A percentile compares a stretch with the other conserved stretches of the same genome.
phyloP scores from a whole-genome alignment of 2,113 vertebrate genomes.

The Anolis sagrei region DNA sequence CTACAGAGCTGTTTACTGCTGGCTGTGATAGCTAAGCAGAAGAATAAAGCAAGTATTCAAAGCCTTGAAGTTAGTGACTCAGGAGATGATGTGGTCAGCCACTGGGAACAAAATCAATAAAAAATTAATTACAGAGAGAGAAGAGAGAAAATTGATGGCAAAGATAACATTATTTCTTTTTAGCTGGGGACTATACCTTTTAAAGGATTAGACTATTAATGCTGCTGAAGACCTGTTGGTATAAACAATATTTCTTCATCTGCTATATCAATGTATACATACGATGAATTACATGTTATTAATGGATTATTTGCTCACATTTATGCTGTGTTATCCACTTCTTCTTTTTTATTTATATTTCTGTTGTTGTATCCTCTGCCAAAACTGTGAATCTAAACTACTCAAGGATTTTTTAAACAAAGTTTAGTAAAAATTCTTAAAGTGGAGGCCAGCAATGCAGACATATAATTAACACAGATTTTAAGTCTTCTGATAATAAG shows the following conservation, averaged over 20 bases:
- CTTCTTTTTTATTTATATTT: background rate
- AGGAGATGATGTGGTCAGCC: background rate
- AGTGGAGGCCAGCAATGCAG: too few relatives aligned
- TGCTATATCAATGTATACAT: background rate
- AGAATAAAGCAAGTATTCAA: conserved; percentile 16
- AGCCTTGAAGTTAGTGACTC: background rate
- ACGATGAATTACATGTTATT: background rate
- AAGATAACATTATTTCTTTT: conserved; percentile 3
- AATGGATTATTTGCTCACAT: background rate
- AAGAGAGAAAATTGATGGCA: conserved; percentile 9
- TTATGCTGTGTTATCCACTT: background rate
- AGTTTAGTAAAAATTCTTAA: background rate
- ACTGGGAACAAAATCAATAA: conserved; percentile 28
- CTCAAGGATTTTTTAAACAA: background rate
- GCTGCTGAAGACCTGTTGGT: conserved; percentile 9
- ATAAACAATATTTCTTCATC: background rate
- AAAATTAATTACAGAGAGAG: conserved; percentile 33
- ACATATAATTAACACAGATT: too few relatives aligned
- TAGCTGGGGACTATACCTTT: background rate
- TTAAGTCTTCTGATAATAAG: too few relatives aligned
- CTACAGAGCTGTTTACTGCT: conserved; percentile 15
- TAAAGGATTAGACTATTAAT: conserved; percentile 2
- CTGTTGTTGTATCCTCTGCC: background rate
- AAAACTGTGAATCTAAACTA: background rate
- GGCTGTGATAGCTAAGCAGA: background rate